Conservation (phyloP, 2,888 invertebrate species). For the Acanthosoma haemorrhoidale region DNA sequence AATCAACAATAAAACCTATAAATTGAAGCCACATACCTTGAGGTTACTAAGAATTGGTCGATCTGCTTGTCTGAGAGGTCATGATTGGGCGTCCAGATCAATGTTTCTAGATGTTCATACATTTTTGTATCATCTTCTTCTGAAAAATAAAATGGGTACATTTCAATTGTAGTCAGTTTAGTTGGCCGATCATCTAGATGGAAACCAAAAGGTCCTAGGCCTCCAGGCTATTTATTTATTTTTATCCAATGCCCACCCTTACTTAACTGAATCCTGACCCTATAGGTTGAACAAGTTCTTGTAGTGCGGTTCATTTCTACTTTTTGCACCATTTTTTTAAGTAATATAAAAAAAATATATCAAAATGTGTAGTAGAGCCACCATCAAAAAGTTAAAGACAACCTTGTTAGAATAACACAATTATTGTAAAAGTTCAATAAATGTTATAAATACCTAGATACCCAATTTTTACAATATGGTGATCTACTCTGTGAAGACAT, state of each 20-base stretch:
- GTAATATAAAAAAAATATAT: neutral
- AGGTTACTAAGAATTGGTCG: conserved; percentile 92
- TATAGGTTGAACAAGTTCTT: too few relatives aligned
- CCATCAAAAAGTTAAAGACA: neutral
- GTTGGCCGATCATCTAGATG: too few relatives aligned
- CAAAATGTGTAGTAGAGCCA: neutral
- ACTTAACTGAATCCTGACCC: neutral
- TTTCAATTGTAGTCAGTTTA: too few relatives aligned
- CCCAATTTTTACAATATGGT: neutral
- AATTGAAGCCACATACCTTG: conserved; percentile 46
- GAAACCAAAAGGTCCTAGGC: too few relatives aligned
- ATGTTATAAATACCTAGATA: neutral
- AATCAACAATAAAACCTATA: too few relatives aligned
- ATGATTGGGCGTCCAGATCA: conserved; percentile 93
- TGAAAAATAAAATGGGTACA: conserved; percentile 40
- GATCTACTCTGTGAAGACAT: neutral
- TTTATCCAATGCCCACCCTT: neutral
- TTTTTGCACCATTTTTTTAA: neutral
- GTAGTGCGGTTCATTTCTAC: neutral
- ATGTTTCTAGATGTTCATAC: conserved; percentile 74
- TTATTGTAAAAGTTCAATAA: neutral
- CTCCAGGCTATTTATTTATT: too few relatives aligned
- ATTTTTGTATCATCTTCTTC: conserved; percentile 61
- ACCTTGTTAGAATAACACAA: neutral
- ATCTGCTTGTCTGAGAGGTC: conserved; percentile 90